Base-by-base conservation (phyloP, 2,888 invertebrate species). In the Sisyra nigra region DNA sequence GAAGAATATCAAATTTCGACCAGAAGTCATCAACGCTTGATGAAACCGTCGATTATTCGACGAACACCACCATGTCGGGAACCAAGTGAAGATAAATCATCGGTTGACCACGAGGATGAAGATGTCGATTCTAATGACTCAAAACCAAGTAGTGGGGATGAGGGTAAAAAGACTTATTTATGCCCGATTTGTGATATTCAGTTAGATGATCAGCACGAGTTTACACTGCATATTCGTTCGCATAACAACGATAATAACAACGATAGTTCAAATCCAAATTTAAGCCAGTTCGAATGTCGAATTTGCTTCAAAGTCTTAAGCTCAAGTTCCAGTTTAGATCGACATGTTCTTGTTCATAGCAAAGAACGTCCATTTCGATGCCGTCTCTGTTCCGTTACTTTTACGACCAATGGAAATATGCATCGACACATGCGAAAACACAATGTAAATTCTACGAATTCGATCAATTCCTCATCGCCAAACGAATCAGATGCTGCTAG, bases 381-480 rank as follows among this genome's bases (percentile, higher is more conserved):
- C 60, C 75, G 74, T 54, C 70, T 76, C 52, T 87, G 86, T 61
- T 74, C 77, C 44, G 76, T 83, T 61, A 77, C 83, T 33, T 87
- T 87, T 61, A 84, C 84, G 30, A 85, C 85, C 10, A 86, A 85
- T 58, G 85, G 84, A 18, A 86, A 84, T 60, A 84, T 87, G 84
- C 84, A 84, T 56, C 67, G 85, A 32, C 87, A 87, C 59, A 74
- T 81, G 69, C 69, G 83, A 46, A 82, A 80, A 2, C 80, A 81
- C 58, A 24, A 24, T 24, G 24, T 24, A 7, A 24, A 24, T 24
- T 24, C 24, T 5, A 24, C 24, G 24, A 24, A 24, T 24, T 24
- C 24, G 24, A 7, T 24, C 5, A 24, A 24, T 24, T 13, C 33
- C 6, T 33, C 33, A 8, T 71, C 70, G 47, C 65, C 65, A 48